Evolutionary conservation across 2,888 invertebrate species (phyloP).

Genomic region (Timandra comae): DNA sequence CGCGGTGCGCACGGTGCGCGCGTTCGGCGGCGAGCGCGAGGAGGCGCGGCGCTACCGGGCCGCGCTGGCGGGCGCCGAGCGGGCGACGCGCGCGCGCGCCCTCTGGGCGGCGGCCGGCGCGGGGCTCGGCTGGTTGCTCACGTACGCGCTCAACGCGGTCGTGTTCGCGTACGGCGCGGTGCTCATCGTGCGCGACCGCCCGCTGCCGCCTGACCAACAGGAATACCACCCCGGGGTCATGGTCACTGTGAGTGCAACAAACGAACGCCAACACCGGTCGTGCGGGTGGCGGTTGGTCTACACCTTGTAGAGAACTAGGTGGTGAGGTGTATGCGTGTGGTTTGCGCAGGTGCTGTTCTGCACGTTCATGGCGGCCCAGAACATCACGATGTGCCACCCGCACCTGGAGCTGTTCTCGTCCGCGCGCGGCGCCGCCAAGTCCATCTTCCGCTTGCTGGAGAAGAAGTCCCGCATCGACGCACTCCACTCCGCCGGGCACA

Average conservation of each 20-base stretch:
- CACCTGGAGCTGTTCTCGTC: slow-evolving; percentile 84
- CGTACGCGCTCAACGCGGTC: slow-evolving; percentile 83
- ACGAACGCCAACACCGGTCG: too few relatives aligned
- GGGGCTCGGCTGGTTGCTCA: slow-evolving; percentile 84
- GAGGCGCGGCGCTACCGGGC: slow-evolving; percentile 74
- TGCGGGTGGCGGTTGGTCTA: too few relatives aligned
- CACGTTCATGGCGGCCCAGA: slow-evolving; percentile 85
- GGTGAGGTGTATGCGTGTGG: too few relatives aligned
- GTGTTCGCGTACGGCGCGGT: slow-evolving; percentile 87
- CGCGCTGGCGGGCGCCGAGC: slow-evolving; percentile 73
- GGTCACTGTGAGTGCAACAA: slow-evolving; percentile 75
- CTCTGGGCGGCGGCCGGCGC: slow-evolving; percentile 81
- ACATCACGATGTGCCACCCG: slow-evolving; percentile 84
- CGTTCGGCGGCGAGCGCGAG: slow-evolving; percentile 78
- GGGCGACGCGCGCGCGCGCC: slow-evolving; percentile 77
- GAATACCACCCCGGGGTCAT: slow-evolving; percentile 82
- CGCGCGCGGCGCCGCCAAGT: slow-evolving; percentile 83
- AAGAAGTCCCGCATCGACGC: slow-evolving; percentile 55
- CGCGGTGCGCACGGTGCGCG: slow-evolving; percentile 65
- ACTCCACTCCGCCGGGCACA: slow-evolving; percentile 53
- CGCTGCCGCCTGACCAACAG: slow-evolving; percentile 69
- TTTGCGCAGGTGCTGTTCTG: slow-evolving; percentile 80
- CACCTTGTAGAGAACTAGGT: too few relatives aligned
- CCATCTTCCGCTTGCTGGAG: slow-evolving; percentile 83
- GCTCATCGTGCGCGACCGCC: slow-evolving; percentile 79